Percentiles rank a stretch among this genome's conserved stretches.
phyloP scores from a whole-genome alignment of 2,888 invertebrate genomes.

The Melanchra persicariae region DNA sequence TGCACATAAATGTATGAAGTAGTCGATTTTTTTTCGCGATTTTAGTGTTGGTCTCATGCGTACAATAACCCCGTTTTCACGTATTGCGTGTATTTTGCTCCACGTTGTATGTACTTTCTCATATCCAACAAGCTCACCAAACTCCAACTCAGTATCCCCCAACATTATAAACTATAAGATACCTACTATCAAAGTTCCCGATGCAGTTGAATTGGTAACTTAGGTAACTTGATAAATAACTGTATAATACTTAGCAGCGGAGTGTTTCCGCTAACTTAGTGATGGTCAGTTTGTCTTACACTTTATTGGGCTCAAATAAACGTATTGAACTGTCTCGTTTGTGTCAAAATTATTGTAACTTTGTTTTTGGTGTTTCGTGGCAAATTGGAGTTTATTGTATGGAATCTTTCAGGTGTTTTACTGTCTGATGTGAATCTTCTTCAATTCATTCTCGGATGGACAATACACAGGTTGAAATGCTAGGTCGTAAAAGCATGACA shows the following conservation, averaged over 20 bases:
- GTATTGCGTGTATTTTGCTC: too few species aligned
- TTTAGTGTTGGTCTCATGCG: too few species aligned
- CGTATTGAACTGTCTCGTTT: constrained; percentile 4
- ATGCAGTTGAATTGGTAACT: constrained; percentile 70
- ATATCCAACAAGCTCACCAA: constrained; percentile 23
- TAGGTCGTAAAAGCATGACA: too few species aligned
- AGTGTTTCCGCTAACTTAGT: constrained; percentile 45
- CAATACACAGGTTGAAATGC: too few species aligned
- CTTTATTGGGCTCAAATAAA: constrained; percentile 48
- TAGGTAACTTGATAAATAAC: constrained; percentile 70
- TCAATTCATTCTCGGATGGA: too few species aligned
- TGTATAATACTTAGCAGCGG: constrained; percentile 61
- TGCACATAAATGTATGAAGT: too few species aligned
- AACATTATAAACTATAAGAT: constrained; percentile 55
- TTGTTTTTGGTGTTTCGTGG: neutral
- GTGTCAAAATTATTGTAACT: constrained; percentile 16
- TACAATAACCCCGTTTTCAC: too few species aligned
- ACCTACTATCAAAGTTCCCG: constrained; percentile 65
- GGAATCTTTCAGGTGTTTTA: too few species aligned
- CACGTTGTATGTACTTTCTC: too few species aligned
- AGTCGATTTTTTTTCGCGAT: too few species aligned
- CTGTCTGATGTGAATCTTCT: too few species aligned
- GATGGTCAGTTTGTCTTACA: constrained; percentile 50
- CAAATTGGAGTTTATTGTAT: neutral
- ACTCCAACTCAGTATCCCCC: constrained; percentile 21